phyloP scores from a whole-genome alignment of 2,113 vertebrate species.

The Isurus oxyrinchus region DNA sequence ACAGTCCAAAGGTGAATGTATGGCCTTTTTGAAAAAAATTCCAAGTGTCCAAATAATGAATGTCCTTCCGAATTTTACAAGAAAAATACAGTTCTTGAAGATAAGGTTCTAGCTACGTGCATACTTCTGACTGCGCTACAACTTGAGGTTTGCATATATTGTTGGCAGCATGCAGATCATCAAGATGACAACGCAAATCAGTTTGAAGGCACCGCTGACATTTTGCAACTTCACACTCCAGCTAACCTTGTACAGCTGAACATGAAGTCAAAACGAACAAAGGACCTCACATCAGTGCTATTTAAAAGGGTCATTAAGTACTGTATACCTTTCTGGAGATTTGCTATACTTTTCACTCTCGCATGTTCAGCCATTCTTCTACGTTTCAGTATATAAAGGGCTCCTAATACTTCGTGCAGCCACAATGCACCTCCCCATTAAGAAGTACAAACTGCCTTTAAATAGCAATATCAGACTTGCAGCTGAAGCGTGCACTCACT shows the following conservation, averaged over 20 bases:
- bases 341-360: not conserved
- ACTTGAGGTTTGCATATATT: not conserved
- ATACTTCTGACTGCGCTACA: not conserved
- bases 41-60: too few relatives aligned
- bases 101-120: too few relatives aligned
- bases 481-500: not conserved
- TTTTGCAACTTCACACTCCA: not conserved
- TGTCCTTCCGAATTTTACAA: too few relatives aligned
- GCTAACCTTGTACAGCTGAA: not conserved
- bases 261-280: not conserved
- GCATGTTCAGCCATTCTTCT: not conserved
- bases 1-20: too few relatives aligned
- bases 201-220: not conserved
- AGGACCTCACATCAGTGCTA: not conserved
- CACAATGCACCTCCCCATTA: not conserved
- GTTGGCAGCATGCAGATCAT: not conserved
- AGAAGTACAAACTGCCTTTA: not conserved
- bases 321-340: not conserved
- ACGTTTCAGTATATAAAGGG: not conserved
- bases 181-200: not conserved
- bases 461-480: not conserved
- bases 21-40: too few relatives aligned
- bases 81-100: too few relatives aligned
- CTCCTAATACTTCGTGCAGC: not conserved
- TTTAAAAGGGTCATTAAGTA: not conserved